Percentiles rank a stretch among this genome's conserved stretches.
These are phyloP conservation scores for Oophaga pumilio DNA, from an alignment of 2,113 vertebrate species.

Conservation along the genomic window DNA sequence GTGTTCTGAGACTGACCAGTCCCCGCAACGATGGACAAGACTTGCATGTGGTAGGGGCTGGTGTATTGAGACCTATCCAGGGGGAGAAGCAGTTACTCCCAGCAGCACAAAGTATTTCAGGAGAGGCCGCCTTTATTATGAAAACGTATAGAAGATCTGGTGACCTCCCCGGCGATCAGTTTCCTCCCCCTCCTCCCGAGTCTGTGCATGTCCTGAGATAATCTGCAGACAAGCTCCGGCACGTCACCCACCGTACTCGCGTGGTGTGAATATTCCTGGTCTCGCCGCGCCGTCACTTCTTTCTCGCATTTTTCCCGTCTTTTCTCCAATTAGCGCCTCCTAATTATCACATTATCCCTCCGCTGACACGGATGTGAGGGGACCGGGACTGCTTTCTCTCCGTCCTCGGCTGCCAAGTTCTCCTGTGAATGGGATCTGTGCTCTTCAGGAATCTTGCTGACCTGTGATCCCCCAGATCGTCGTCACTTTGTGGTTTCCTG, in stretches of 20 bases:
- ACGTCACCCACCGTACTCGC: background rate
- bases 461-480: background rate
- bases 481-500: background rate
- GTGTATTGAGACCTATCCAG: background rate
- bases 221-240: background rate
- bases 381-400: no score
- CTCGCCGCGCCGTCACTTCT: background rate
- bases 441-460: background rate
- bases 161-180: no score
- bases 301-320: background rate
- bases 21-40: no score
- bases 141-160: no score
- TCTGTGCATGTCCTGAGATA: background rate
- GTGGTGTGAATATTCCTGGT: background rate
- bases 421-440: background rate
- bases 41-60: no score
- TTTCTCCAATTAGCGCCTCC: background rate
- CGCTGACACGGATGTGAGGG: slow-evolving; percentile 4
- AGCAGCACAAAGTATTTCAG: slow-evolving; percentile 10
- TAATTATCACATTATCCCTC: slow-evolving; percentile 13
- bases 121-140: no score
- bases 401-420: background rate
- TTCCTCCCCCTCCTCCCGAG: background rate
- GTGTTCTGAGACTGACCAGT: background rate
- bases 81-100: background rate